Evolutionary conservation across 2,888 invertebrate species (phyloP).

Genomic region (Erannis defoliaria): DNA sequence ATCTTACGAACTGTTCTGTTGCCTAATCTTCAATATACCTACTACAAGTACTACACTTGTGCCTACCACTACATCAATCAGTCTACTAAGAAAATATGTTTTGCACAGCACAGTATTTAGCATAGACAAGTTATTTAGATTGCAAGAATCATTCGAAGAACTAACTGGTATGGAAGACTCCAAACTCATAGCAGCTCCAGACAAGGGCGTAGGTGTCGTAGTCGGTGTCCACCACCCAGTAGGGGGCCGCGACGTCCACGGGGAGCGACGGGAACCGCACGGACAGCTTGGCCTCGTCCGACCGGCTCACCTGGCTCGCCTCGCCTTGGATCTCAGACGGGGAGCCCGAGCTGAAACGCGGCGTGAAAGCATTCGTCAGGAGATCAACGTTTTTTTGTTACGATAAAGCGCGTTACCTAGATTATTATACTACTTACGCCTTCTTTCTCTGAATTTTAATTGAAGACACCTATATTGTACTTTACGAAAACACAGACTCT

Average conservation of each 20-base stretch:
- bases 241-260: slow-evolving; percentile 78
- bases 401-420: too few species aligned
- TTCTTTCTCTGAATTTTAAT: too few species aligned
- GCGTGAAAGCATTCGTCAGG: too few species aligned
- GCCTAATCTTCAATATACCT: too few species aligned
- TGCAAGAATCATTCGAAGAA: slow-evolving; percentile 31
- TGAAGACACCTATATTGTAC: too few species aligned
- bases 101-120: background rate
- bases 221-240: slow-evolving; percentile 90
- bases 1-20: too few species aligned
- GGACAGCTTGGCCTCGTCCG: slow-evolving; percentile 87
- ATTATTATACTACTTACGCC: too few species aligned
- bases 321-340: slow-evolving; percentile 86
- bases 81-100: too few species aligned
- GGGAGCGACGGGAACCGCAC: slow-evolving; percentile 89
- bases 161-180: slow-evolving; percentile 85
- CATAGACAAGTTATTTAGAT: background rate
- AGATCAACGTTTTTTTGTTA: too few species aligned
- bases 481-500: too few species aligned
- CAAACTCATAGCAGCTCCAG: slow-evolving; percentile 87
- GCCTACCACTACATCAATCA: too few species aligned
- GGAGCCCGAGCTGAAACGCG: slow-evolving; percentile 82
- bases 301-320: slow-evolving; percentile 80
- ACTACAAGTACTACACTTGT: too few species aligned
- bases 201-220: slow-evolving; percentile 90